Percentiles rank a stretch among this genome's conserved stretches.
Evolutionary conservation across 1,140 invertebrate species (phyloP).

Genomic region (Drosophila funebris): DNA sequence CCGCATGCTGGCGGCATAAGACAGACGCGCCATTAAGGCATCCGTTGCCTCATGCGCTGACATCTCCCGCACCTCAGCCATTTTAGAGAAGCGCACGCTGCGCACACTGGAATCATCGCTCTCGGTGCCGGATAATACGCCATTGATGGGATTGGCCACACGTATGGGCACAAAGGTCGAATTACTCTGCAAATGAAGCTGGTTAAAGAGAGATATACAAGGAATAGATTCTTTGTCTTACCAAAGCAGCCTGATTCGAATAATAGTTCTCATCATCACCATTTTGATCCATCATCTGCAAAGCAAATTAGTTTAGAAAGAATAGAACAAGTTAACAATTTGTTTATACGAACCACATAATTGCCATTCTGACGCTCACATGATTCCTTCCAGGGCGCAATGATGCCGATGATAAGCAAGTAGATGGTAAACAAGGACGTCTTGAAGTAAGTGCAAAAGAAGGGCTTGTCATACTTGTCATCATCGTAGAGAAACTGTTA

Average conservation of each 20-base stretch:
- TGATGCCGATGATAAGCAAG: constrained; percentile 91
- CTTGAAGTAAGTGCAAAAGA: constrained; percentile 95
- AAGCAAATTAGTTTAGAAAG: not conserved
- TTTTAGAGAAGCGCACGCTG: constrained; percentile 92
- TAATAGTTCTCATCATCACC: constrained; percentile 89
- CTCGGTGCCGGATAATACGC: constrained; percentile 89
- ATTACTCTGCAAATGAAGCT: constrained; percentile 87
- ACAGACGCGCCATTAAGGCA: constrained; percentile 91
- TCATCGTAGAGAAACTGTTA: constrained; percentile 93
- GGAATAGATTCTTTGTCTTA: not conserved
- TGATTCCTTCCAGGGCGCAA: constrained; percentile 92
- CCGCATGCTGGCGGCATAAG: constrained; percentile 91
- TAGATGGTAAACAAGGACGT: constrained; percentile 95
- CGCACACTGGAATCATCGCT: constrained; percentile 91
- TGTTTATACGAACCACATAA: constrained; percentile 85
- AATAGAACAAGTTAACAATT: not conserved
- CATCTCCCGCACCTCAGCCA: constrained; percentile 93
- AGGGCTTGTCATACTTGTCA: constrained; percentile 92
- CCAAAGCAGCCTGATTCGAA: constrained; percentile 66
- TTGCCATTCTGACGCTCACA: constrained; percentile 87
- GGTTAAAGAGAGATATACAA: not conserved
- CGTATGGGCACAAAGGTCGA: constrained; percentile 93
- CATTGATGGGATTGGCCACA: constrained; percentile 84
- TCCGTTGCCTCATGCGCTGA: constrained; percentile 93
- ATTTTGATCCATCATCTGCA: constrained; percentile 87